phyloP scores from a whole-genome alignment of 2,797 vertebrate genomes.

The Phataginus tetradactyla region DNA sequence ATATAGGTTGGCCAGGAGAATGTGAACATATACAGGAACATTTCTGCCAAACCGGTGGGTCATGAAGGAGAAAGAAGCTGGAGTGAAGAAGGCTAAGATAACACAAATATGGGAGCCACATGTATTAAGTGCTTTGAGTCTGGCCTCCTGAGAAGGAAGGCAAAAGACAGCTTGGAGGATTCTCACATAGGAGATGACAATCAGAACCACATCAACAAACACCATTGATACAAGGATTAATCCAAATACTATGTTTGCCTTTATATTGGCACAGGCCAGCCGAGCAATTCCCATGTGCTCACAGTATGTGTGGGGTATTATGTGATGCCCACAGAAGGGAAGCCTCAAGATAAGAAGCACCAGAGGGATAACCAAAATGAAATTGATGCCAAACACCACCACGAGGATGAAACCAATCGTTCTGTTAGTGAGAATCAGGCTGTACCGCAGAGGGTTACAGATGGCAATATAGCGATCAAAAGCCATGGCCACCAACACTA shows the following conservation, averaged over 20 bases:
- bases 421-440: slow-evolving; percentile 85
- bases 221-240: slow-evolving; percentile 73
- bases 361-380: slow-evolving; percentile 26
- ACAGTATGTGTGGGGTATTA: slow-evolving; percentile 62
- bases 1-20: slow-evolving; percentile 54
- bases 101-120: slow-evolving; percentile 55
- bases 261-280: slow-evolving; percentile 56
- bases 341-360: slow-evolving; percentile 52
- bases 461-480: slow-evolving; percentile 42
- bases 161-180: slow-evolving; percentile 63
- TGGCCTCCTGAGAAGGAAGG: slow-evolving; percentile 51
- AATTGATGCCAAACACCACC: background rate
- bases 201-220: slow-evolving; percentile 53
- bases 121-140: slow-evolving; percentile 67
- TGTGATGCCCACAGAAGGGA: slow-evolving; percentile 45
- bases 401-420: background rate
- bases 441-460: slow-evolving; percentile 32
- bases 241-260: slow-evolving; percentile 83
- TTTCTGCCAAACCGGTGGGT: slow-evolving; percentile 44
- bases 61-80: slow-evolving; percentile 68
- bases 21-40: background rate
- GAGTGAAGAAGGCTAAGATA: slow-evolving; percentile 54
- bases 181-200: slow-evolving; percentile 18
- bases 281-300: slow-evolving; percentile 71
- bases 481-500: slow-evolving; percentile 23